phyloP scores from a whole-genome alignment of 2,888 invertebrate species.

The Lasius fuliginosus region DNA sequence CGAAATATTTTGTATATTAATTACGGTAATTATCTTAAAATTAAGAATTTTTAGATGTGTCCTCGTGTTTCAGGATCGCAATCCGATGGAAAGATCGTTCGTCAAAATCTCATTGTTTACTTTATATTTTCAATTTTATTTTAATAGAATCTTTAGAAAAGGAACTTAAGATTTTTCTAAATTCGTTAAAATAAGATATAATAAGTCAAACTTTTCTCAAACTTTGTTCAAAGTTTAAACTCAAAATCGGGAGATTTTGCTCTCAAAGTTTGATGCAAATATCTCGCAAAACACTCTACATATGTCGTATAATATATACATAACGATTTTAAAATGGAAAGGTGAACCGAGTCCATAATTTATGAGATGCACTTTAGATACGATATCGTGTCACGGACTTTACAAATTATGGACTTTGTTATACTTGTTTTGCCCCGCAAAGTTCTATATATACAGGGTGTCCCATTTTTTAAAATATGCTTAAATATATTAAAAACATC shows the following conservation, averaged over 20 bases:
- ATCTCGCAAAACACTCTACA: background rate
- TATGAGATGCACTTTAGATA: slow-evolving; percentile 45
- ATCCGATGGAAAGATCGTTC: background rate
- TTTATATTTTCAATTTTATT: background rate
- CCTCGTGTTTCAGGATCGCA: background rate
- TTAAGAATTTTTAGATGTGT: too few relatives aligned
- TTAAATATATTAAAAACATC: too few relatives aligned
- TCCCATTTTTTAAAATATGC: background rate
- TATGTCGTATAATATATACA: background rate
- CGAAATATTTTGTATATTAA: background rate
- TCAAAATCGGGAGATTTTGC: background rate
- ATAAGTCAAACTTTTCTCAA: background rate
- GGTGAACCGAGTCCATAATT: slow-evolving; percentile 27
- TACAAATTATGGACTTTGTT: slow-evolving; percentile 30
- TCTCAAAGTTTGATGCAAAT: background rate
- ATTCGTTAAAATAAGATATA: background rate
- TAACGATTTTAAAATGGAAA: slow-evolving; percentile 3
- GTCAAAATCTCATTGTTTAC: background rate
- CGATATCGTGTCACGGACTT: background rate
- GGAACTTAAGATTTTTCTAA: too few relatives aligned
- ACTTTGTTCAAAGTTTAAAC: background rate
- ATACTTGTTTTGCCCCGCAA: background rate
- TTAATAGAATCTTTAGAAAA: background rate
- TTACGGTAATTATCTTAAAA: background rate
- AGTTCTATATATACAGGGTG: background rate